Percentiles rank a stretch among this genome's conserved stretches.
These are phyloP conservation scores for Colletes collaris DNA, from an alignment of 2,888 invertebrate genomes.

Conservation along the genomic window DNA sequence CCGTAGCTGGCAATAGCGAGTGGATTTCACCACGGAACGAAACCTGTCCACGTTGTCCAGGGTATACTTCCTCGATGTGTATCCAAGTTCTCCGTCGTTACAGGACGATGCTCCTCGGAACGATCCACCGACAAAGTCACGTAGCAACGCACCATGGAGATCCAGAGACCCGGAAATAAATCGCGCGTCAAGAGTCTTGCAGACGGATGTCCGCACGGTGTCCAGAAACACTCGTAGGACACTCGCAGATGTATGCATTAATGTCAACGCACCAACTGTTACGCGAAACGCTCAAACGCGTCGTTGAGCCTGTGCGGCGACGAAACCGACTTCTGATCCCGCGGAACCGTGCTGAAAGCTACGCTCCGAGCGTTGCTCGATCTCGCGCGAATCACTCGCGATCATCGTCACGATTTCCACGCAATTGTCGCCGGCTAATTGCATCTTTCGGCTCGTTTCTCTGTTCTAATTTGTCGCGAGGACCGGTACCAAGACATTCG, in stretches of 20 bases:
- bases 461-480: neutral
- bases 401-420: slow-evolving; percentile 45
- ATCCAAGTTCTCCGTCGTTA: neutral
- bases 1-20: neutral
- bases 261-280: neutral
- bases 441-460: slow-evolving; percentile 26
- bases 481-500: no score
- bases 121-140: slow-evolving; percentile 3
- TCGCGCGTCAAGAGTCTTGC: slow-evolving; percentile 16
- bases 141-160: neutral
- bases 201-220: neutral
- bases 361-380: slow-evolving; percentile 35
- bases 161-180: slow-evolving; percentile 11
- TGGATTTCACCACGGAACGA: no score
- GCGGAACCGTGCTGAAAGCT: slow-evolving; percentile 41
- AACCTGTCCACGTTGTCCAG: neutral
- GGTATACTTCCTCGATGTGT: neutral
- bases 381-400: slow-evolving; percentile 52
- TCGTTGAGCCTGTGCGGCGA: neutral
- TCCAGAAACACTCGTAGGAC: slow-evolving; percentile 3
- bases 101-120: slow-evolving; percentile 19
- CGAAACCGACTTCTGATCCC: slow-evolving; percentile 1
- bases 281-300: slow-evolving; percentile 22
- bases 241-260: neutral
- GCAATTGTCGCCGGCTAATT: slow-evolving; percentile 34